These are phyloP conservation scores for Ptychoptera albimana DNA, from an alignment of 2,888 invertebrate genomes.

Conservation along the genomic window DNA sequence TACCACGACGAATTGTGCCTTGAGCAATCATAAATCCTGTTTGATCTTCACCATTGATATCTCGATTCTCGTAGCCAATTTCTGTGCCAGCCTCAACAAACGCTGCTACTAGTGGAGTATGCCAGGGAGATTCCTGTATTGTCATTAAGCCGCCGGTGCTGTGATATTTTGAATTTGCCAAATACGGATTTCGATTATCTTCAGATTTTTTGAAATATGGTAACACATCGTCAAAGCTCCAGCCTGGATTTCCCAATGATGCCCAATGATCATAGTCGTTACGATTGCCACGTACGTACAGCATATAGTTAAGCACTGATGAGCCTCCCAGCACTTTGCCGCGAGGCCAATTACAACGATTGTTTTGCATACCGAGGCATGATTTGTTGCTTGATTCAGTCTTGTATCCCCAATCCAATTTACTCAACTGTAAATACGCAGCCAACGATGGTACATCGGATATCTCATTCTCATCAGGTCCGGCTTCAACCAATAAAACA, in stretches of 20 bases:
- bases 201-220: conserved; percentile 83
- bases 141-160: conserved; percentile 58
- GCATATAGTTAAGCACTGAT: conserved; percentile 77
- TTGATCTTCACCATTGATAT: conserved; percentile 66
- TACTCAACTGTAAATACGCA: conserved; percentile 70
- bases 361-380: conserved; percentile 67
- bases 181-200: conserved; percentile 74
- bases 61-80: conserved; percentile 68
- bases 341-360: conserved; percentile 75
- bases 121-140: conserved; percentile 72
- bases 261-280: conserved; percentile 86
- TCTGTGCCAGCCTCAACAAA: conserved; percentile 70
- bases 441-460: conserved; percentile 76
- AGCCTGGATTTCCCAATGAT: conserved; percentile 67
- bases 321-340: conserved; percentile 83
- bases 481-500: conserved; percentile 65
- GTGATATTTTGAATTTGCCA: conserved; percentile 53
- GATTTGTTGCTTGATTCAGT: conserved; percentile 68
- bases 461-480: conserved; percentile 76
- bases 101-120: conserved; percentile 63
- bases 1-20: conserved; percentile 61
- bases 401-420: conserved; percentile 81
- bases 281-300: conserved; percentile 71
- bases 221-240: conserved; percentile 71
- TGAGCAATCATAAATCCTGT: conserved; percentile 72